Evolutionary conservation across 2,888 invertebrate species (phyloP), one percentile per base, ranked within the genome.

Genomic region (Zonitis immaculata): DNA sequence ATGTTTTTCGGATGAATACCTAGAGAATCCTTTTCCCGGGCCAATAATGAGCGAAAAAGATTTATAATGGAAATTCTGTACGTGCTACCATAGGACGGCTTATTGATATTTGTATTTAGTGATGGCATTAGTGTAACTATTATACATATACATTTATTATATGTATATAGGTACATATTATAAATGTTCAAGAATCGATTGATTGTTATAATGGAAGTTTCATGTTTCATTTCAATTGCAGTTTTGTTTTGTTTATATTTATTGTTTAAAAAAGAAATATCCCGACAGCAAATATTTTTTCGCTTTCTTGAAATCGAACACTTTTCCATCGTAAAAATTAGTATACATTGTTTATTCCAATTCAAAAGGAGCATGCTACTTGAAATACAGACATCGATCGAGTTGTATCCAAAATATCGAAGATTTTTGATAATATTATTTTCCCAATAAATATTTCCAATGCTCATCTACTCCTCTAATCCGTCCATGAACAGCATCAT

Each of bases 171-270:
- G n/a, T n/a, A n/a, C 2, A 9, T 9, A 35, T 9, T 18, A 35
- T 18, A 20, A 35, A 16, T 14, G 35, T 16, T 18, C 6, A 16
- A 35, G 62, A 63, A 64, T 53, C 55, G 62, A 57, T 50, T 25
- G 49, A 44, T 59, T 64, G 63, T 66, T 65, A 65, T 68, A 67
- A 67, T 68, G 67, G 68, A 62, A 65, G 66, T 68, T 66, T 64
- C 68, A 60, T 68, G 68, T 68, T 65, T 61, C n/a, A 62, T 59
- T 59, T 54, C 52, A 44, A 56, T 35, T 50, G 52, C 50, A 52
- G 56, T 56, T 52, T 56, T 52, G 45, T 53, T 51, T 56, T 45
- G 50, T 56, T 47, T 52, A 53, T 51, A 51, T 50, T 56, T 52
- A 47, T 49, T 48, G 16, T 35, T 11, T 32, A 14, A 22, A 4